Conservation (phyloP, 2,797 vertebrate genomes). For the Pangasius macronema region DNA sequence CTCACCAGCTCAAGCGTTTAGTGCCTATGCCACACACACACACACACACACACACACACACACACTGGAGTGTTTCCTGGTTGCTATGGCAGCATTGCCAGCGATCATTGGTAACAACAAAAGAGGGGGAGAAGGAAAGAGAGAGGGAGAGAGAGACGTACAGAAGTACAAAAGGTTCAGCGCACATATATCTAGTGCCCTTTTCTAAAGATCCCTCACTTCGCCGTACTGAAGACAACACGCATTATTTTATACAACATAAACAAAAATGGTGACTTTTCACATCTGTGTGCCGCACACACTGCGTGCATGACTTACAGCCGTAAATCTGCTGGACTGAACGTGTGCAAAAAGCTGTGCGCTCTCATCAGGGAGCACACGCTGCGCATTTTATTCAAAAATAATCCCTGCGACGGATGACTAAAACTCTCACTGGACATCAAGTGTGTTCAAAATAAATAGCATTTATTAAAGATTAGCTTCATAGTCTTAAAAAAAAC, state of each 20-base stretch:
- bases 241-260: not conserved
- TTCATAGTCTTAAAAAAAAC: not conserved
- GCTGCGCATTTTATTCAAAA: not conserved
- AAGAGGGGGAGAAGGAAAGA: slow-evolving; percentile 64
- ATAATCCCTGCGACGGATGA: not conserved
- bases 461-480: slow-evolving; percentile 7
- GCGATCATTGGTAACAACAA: slow-evolving; percentile 74
- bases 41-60: slow-evolving; percentile 29
- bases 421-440: not conserved
- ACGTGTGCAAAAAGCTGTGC: not conserved
- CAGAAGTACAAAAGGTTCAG: slow-evolving; percentile 52
- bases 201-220: not conserved
- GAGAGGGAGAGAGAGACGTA: slow-evolving; percentile 37
- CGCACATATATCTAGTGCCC: slow-evolving; percentile 27
- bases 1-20: slow-evolving; percentile 27
- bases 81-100: slow-evolving; percentile 77
- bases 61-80: slow-evolving; percentile 77
- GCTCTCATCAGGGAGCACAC: not conserved
- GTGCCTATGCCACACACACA: slow-evolving; percentile 30
- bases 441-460: not conserved
- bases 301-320: not conserved
- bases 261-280: not conserved
- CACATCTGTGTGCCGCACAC: not conserved
- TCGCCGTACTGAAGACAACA: not conserved
- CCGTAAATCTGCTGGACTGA: not conserved